A percentile compares a stretch with the other conserved stretches of the same genome.
Evolutionary conservation across 1,140 invertebrate genomes (phyloP).

Genomic region (Gonioctena quinquepunctata): DNA sequence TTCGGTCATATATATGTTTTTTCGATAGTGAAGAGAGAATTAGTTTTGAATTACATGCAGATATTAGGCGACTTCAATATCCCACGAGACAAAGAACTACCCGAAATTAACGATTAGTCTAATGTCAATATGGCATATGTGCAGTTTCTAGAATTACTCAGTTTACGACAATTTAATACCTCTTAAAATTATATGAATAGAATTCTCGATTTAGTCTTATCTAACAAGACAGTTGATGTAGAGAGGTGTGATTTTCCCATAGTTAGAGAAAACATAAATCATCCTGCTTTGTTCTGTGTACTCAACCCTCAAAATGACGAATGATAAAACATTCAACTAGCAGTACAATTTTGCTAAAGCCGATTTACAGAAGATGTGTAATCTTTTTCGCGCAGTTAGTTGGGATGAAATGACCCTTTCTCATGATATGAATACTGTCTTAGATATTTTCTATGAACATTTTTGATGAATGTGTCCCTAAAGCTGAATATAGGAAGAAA

Average conservation of each 20-base stretch:
- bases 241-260: constrained; percentile 2
- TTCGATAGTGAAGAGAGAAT: background rate
- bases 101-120: background rate
- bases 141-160: no score
- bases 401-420: background rate
- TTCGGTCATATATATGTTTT: background rate
- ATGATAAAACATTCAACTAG: constrained; percentile 1
- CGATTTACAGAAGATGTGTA: no score
- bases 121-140: background rate
- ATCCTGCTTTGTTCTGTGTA: constrained; percentile 1
- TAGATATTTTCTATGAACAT: constrained; percentile 1
- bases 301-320: background rate
- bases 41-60: background rate
- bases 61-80: background rate
- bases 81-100: background rate
- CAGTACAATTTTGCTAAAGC: constrained; percentile 2
- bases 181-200: no score
- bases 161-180: no score
- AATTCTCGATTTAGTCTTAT: background rate
- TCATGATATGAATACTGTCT: background rate
- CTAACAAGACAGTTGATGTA: background rate
- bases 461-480: background rate
- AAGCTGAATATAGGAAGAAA: background rate
- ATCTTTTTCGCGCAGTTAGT: background rate
- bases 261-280: background rate